Percentiles rank a stretch among this genome's conserved stretches.
These are phyloP conservation scores for Paralvinella palmiformis DNA, from an alignment of 1,140 invertebrate species.

Conservation along the genomic window DNA sequence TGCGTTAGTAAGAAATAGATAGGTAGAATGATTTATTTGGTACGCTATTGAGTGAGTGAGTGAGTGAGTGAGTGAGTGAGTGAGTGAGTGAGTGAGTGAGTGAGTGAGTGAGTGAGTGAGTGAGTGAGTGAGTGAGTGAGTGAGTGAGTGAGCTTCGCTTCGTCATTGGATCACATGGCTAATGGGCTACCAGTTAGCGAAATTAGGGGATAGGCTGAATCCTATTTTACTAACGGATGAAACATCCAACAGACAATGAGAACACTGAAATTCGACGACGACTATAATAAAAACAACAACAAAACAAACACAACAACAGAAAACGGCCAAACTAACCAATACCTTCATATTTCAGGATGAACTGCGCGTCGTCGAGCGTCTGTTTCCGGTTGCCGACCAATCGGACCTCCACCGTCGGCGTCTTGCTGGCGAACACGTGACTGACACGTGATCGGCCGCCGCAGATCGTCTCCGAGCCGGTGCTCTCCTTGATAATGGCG, in stretches of 20 bases:
- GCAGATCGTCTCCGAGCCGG: conserved; percentile 2
- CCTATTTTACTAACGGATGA: too few species aligned
- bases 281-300: background rate
- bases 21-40: background rate
- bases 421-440: conserved; percentile 8
- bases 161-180: too few species aligned
- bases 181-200: too few species aligned
- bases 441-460: background rate
- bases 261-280: background rate
- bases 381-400: background rate
- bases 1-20: too few species aligned
- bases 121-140: too few species aligned
- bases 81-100: conserved; percentile 7
- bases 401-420: background rate
- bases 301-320: background rate
- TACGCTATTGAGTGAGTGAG: conserved; percentile 1
- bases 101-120: too few species aligned
- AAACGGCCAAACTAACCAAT: background rate
- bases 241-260: too few species aligned
- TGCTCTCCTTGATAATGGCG: conserved; percentile 11
- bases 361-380: background rate
- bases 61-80: conserved; percentile 11
- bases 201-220: too few species aligned
- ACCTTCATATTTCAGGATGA: conserved; percentile 10
- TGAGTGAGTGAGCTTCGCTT: too few species aligned